Evolutionary conservation across 2,888 invertebrate species (phyloP).

Genomic region (Hyposoter dolosus): DNA sequence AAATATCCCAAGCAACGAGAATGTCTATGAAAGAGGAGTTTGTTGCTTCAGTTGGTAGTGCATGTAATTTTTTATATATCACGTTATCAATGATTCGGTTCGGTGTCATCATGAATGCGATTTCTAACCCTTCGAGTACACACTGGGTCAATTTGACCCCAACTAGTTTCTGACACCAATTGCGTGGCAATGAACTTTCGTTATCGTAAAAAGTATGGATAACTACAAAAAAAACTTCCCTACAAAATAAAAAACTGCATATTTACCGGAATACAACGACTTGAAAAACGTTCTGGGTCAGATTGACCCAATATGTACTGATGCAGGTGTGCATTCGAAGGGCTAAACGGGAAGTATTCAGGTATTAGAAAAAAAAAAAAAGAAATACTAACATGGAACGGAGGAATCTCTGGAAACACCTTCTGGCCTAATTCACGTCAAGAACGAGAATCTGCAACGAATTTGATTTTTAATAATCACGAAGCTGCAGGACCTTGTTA

Average conservation of each 20-base stretch:
- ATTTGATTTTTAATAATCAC: neutral
- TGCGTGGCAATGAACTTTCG: too few relatives aligned
- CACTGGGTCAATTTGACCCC: too few relatives aligned
- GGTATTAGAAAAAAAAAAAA: neutral
- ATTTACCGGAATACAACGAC: too few relatives aligned
- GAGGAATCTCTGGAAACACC: neutral
- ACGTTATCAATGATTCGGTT: conserved; percentile 64
- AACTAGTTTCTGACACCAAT: too few relatives aligned
- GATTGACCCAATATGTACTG: too few relatives aligned
- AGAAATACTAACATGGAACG: neutral
- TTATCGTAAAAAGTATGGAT: too few relatives aligned
- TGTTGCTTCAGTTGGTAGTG: conserved; percentile 60
- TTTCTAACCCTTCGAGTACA: neutral
- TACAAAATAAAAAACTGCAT: too few relatives aligned
- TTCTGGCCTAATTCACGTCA: neutral
- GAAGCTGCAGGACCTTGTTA: neutral
- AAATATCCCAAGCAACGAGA: neutral
- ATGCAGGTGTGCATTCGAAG: too few relatives aligned
- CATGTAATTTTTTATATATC: conserved; percentile 63
- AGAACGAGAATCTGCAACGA: neutral
- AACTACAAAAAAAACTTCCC: too few relatives aligned
- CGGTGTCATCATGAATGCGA: conserved; percentile 51
- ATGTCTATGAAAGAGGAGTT: neutral
- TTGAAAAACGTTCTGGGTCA: too few relatives aligned
- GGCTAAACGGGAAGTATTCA: neutral